phyloP scores from a whole-genome alignment of 2,888 invertebrate genomes.

The Drosophila melanosoma region DNA sequence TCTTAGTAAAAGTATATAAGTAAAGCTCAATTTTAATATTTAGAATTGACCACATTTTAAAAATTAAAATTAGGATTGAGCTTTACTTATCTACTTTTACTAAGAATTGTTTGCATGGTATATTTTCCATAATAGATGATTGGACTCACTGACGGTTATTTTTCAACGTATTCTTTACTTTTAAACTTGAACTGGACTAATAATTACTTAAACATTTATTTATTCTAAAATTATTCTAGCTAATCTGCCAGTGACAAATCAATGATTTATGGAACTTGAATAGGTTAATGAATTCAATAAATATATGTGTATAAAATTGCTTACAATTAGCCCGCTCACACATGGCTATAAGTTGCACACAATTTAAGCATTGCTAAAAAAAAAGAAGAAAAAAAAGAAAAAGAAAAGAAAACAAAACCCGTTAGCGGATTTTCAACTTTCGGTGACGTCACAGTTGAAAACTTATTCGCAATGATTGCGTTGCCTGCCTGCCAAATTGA shows the following conservation, averaged over 20 bases:
- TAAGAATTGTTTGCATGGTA: not conserved
- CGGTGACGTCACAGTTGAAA: constrained; percentile 59
- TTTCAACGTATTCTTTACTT: not conserved
- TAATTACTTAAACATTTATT: not conserved
- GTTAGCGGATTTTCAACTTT: constrained; percentile 14
- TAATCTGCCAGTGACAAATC: not conserved
- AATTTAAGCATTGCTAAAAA: not conserved
- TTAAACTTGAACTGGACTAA: not conserved
- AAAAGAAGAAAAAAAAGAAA: not conserved
- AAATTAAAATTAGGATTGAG: not conserved
- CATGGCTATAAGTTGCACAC: not conserved
- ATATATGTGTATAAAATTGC: not conserved
- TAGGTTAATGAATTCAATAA: not conserved
- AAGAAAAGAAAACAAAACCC: not conserved
- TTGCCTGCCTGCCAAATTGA: constrained; percentile 71
- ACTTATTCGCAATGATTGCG: constrained; percentile 66
- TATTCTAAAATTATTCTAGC: not conserved
- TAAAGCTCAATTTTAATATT: too few relatives aligned
- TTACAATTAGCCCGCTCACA: not conserved
- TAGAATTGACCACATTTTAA: too few relatives aligned
- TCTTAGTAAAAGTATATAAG: too few relatives aligned
- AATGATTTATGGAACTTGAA: not conserved
- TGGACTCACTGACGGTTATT: not conserved
- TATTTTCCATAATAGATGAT: not conserved
- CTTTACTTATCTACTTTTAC: not conserved